Evolutionary conservation across 2,113 vertebrate genomes (phyloP).

Genomic region (Oryctolagus cuniculus): mOryCun1.1 NC_091433.1:166824501-166825000

Average conservation of each 20-base stretch:
- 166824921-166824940: not conserved
- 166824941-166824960: not conserved
- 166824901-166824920: not conserved
- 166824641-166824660: slow-evolving; percentile 78
- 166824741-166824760: slow-evolving; percentile 58
- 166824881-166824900: slow-evolving; percentile 1
- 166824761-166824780: slow-evolving; percentile 41
- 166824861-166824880: slow-evolving; percentile 26
- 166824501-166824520: slow-evolving; percentile 76
- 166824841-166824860: slow-evolving; percentile 53
- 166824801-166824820: slow-evolving; percentile 1
- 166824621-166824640: slow-evolving; percentile 76
- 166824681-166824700: slow-evolving; percentile 73
- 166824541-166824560: slow-evolving; percentile 70
- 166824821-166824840: slow-evolving; percentile 57
- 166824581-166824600: slow-evolving; percentile 75
- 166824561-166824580: slow-evolving; percentile 72
- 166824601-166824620: slow-evolving; percentile 74
- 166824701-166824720: slow-evolving; percentile 79
- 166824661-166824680: slow-evolving; percentile 72
- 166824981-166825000: not conserved
- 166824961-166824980: not conserved
- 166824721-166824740: not conserved
- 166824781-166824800: slow-evolving; percentile 65
- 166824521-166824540: slow-evolving; percentile 61